Base-by-base conservation (phyloP, 2,888 invertebrate species). In the Ophonus ardosiacus region DNA sequence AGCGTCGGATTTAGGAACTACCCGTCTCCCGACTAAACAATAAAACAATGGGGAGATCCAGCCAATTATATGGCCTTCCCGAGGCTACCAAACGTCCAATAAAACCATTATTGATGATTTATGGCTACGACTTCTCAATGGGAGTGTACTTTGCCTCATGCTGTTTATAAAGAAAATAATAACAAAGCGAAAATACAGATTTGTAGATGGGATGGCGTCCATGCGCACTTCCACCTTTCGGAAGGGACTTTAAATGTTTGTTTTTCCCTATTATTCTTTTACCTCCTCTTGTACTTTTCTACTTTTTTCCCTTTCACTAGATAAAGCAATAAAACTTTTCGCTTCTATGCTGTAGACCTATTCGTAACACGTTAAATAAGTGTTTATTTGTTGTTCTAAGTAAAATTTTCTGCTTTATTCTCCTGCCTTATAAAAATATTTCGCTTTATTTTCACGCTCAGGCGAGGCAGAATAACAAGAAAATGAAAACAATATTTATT, bases 41-140 rank as follows among this genome's bases (percentile, higher is more conserved):
- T 76, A 84, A 84, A 84, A 84, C 84, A 84, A 84, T 84, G 51
- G 84, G 63, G 76, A 56, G 63, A 74, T 65, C 76, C 61, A 21
- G 84, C 71, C 84, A 84, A 84, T 84, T 84, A 84, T 84, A 84
- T 84, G 43, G 84, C 78, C 63, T 84, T 43, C 24, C 43, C 51
- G 51, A 78, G 43, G 76, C 63, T 61, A 78, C 61, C 40, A 61
- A 84, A 51, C 18, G 84, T 84, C 84, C 84, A 78, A 84, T 84
- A 84, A 84, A 84, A 84, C 78, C 84, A 84, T 84, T 84, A 84
- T 84, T 84, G 78, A 78, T 84, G 84, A 84, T 84, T 84, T 84
- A 84, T 65, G 7, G 78, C 21, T 76, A 21, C 63, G 76, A 76
- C 84, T 76, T 84, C 63, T 76, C 84, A 78, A 82, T 78, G 84